Conservation (phyloP, 2,797 vertebrate species). For the Cottoperca gobio region DNA sequence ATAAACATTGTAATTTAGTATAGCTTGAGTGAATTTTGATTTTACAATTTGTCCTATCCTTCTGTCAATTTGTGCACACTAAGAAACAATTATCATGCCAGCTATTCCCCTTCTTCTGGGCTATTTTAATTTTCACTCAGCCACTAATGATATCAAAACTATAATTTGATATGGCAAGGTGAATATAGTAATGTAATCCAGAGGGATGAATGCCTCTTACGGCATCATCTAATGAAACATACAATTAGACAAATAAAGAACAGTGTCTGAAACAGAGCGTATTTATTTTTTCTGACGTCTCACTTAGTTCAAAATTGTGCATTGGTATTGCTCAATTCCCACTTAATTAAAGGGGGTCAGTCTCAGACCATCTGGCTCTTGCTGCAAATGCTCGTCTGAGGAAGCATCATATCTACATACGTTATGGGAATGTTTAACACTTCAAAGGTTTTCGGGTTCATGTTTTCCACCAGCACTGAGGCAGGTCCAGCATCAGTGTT, state of each 20-base stretch:
- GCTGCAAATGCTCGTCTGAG: conserved; percentile 34
- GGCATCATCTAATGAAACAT: background rate
- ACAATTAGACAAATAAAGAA: background rate
- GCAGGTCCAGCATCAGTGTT: conserved; percentile 9
- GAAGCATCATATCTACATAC: conserved; percentile 30
- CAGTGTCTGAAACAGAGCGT: background rate
- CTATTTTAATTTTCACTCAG: background rate
- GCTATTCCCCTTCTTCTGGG: background rate
- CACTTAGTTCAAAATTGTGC: background rate
- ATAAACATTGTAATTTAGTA: background rate
- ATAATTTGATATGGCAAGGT: background rate
- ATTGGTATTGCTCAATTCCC: background rate
- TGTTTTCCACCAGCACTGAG: conserved; percentile 35
- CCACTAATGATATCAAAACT: background rate
- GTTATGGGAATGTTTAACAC: conserved; percentile 18
- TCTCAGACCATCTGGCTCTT: conserved; percentile 39
- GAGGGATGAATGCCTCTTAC: background rate
- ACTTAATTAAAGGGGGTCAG: conserved; percentile 22
- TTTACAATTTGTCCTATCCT: background rate
- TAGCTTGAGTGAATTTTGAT: background rate
- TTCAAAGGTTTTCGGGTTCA: conserved; percentile 23
- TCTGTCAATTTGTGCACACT: background rate
- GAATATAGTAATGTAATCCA: background rate
- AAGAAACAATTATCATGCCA: background rate
- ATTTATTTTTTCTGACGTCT: background rate